Conservation (phyloP, 2,888 invertebrate genomes). For the Leptopilina syphax region DNA sequence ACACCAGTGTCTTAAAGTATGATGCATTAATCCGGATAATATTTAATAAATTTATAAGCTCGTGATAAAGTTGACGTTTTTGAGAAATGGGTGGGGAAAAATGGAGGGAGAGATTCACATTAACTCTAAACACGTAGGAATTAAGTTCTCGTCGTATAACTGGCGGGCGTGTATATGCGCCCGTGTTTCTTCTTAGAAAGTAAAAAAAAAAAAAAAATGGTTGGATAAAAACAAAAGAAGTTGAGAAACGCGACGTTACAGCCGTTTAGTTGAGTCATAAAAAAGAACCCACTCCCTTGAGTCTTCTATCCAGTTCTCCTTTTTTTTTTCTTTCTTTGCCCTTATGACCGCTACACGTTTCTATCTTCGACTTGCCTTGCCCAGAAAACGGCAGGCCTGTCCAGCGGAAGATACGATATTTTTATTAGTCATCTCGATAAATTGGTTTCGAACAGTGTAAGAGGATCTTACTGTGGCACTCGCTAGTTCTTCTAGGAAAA, state of each 20-base stretch:
- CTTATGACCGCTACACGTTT: constrained; percentile 28
- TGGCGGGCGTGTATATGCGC: constrained; percentile 41
- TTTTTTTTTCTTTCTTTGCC: constrained; percentile 29
- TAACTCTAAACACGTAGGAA: constrained; percentile 47
- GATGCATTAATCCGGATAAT: constrained; percentile 12
- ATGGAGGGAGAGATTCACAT: constrained; percentile 8
- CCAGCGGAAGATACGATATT: constrained; percentile 57
- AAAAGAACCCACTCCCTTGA: constrained; percentile 58
- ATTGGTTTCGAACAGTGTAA: constrained; percentile 58
- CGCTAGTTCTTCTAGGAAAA: constrained; percentile 12
- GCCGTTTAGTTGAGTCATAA: constrained; percentile 67
- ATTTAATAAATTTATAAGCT: constrained; percentile 27
- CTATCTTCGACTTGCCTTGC: constrained; percentile 41
- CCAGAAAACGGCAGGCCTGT: constrained; percentile 43
- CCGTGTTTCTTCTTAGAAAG: constrained; percentile 15
- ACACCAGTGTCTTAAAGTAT: background rate
- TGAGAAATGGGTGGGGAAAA: constrained; percentile 4
- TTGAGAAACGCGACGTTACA: constrained; percentile 60
- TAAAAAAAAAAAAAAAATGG: background rate
- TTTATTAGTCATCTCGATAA: constrained; percentile 64
- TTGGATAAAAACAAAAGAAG: constrained; percentile 60
- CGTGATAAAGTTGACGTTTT: constrained; percentile 29
- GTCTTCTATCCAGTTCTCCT: constrained; percentile 51
- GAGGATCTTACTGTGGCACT: constrained; percentile 49
- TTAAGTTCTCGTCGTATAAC: constrained; percentile 50